phyloP scores from a whole-genome alignment of 2,113 vertebrate genomes.

The Paramisgurnus dabryanus region DNA sequence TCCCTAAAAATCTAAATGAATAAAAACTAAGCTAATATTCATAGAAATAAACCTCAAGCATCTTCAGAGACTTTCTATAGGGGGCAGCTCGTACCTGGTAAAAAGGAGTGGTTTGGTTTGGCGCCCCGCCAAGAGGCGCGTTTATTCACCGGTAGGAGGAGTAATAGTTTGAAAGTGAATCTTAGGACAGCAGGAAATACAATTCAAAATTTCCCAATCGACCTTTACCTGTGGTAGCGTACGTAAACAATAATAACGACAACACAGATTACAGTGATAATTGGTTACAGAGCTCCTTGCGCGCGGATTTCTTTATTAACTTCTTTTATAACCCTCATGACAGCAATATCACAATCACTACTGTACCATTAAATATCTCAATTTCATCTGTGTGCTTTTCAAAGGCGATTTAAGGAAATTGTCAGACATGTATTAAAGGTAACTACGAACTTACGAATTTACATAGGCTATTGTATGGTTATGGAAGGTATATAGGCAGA shows the following conservation, averaged over 20 bases:
- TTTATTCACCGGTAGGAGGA: neutral
- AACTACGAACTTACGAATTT: neutral
- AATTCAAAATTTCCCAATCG: neutral
- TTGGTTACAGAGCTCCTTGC: neutral
- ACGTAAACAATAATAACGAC: constrained; percentile 1
- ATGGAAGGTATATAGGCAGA: no score
- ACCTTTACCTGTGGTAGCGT: neutral
- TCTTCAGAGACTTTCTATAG: neutral
- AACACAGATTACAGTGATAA: neutral
- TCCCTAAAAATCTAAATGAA: no score
- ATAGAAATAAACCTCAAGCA: no score
- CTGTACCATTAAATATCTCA: no score
- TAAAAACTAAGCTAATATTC: no score
- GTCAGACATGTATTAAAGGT: neutral
- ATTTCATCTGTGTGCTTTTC: neutral
- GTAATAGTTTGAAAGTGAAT: neutral
- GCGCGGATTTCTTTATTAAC: no score
- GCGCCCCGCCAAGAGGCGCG: neutral
- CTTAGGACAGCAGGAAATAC: neutral
- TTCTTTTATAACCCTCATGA: no score
- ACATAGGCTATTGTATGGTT: no score
- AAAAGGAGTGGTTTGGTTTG: neutral
- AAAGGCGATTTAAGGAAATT: neutral
- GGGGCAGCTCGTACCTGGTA: constrained; percentile 25
- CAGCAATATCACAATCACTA: neutral